A percentile compares a stretch with the other conserved stretches of the same genome.
Conservation (phyloP, 2,113 vertebrate species). For the Puma concolor region DNA sequence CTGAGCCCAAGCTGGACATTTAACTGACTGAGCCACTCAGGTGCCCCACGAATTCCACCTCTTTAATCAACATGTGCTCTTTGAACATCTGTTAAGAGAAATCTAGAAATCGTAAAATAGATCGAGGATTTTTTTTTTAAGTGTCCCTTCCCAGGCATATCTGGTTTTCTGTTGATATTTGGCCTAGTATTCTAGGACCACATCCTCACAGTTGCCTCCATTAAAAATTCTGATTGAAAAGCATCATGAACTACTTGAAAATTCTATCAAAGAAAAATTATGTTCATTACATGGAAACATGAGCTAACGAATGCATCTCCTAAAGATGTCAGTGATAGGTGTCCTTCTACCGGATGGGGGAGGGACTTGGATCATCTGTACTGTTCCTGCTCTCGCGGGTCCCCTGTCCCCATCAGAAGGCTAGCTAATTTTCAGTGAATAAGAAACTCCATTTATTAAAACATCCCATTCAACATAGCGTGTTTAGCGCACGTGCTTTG, state of each 20-base stretch:
- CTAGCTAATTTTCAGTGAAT: constrained; percentile 24
- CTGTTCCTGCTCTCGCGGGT: background rate
- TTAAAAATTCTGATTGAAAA: constrained; percentile 25
- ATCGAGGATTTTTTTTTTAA: background rate
- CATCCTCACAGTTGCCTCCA: background rate
- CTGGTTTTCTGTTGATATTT: background rate
- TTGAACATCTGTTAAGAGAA: background rate
- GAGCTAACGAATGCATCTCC: background rate
- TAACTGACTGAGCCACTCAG: no score
- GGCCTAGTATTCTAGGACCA: background rate
- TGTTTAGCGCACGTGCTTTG: background rate
- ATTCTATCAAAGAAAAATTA: constrained; percentile 41
- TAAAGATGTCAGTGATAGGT: background rate
- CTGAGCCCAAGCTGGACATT: no score
- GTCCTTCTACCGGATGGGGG: background rate
- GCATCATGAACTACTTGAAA: background rate
- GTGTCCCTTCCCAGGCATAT: background rate
- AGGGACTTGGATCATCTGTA: background rate
- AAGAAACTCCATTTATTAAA: constrained; percentile 36
- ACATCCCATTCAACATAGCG: background rate
- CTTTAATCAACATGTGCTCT: background rate
- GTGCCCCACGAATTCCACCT: background rate
- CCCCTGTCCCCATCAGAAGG: background rate
- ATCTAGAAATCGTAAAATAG: background rate
- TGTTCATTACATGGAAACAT: background rate